phyloP scores from a whole-genome alignment of 2,113 vertebrate genomes.

The Phocoena phocoena region DNA sequence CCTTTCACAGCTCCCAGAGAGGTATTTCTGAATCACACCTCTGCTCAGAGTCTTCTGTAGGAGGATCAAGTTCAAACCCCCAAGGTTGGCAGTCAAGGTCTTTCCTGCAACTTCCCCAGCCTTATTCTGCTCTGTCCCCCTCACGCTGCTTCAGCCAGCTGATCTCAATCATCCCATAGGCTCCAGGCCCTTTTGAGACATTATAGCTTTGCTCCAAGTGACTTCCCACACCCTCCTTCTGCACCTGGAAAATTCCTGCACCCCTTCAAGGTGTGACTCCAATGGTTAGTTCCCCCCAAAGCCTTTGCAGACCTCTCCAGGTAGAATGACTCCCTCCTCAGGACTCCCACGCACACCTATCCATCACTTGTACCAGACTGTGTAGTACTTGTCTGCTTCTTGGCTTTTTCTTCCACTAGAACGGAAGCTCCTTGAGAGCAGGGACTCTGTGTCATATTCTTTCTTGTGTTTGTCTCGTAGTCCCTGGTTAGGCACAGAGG shows the following conservation, averaged over 20 bases:
- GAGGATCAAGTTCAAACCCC: background rate
- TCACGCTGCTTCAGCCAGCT: background rate
- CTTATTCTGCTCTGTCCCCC: background rate
- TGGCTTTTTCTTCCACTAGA: background rate
- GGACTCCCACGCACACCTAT: accelerated
- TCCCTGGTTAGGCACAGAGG: background rate
- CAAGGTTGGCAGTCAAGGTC: background rate
- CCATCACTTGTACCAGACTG: background rate
- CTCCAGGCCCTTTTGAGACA: background rate
- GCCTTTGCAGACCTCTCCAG: background rate
- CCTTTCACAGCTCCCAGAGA: background rate
- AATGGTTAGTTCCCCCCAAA: background rate
- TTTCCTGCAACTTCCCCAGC: background rate
- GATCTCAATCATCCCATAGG: background rate
- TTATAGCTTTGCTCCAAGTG: background rate
- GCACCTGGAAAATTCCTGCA: background rate
- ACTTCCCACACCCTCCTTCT: background rate
- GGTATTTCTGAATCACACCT: background rate
- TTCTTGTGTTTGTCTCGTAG: background rate
- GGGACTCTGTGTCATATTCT: background rate
- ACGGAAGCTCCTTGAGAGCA: background rate
- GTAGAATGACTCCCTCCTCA: background rate
- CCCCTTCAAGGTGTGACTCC: background rate
- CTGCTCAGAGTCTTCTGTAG: background rate
- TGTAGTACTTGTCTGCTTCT: background rate